Evolutionary conservation across 1,140 invertebrate genomes (phyloP), one percentile per base, ranked within the genome.

Genomic region (Pseudomyrmex gracilis): DNA sequence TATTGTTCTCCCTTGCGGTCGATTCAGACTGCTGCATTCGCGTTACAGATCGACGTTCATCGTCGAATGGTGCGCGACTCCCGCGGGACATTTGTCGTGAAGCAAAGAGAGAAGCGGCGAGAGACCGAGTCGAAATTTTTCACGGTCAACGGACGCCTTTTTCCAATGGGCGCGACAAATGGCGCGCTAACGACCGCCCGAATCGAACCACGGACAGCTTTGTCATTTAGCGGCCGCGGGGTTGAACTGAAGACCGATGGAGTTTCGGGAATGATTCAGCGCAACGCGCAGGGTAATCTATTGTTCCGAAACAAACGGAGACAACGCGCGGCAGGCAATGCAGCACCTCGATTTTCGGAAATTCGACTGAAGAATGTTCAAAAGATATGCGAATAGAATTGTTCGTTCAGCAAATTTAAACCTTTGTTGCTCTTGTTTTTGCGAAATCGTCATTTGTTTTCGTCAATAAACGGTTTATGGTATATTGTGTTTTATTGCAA

Each of bases 291-390:
- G 43, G 17, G 70, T 55, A 74, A 71, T 85, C 76, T 58, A 86
- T 87, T 87, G 84, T 84, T 73, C 71, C 63, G 15, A 20, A 78
- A 87, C 73, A 67, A 83, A 43, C 51, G 66, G 87, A 74, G 71
- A 86, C 70, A 85, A 82, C 80, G 67, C 67, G 45, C 60, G 24
- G 5, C 10, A 78, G 73, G 74, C 43, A 63, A 22, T 0, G 9
- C n/a, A 2, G 15, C 12, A 8, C 8, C 2, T 17, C 43, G 2
- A 60, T 71, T 34, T 71, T 80, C 12, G 20, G 15, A 47, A 80
- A 61, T 70, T 58, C 1, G 10, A 58, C 15, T 57, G 51, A 0
- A 15, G 5, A 2, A 24, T 49, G 34, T 49, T 7, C 17, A 47
- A 17, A 22, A 34, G 7, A 15, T 17, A 1, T 8, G 13, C 13